Conservation (phyloP, 2,888 invertebrate genomes). For the Eupsilia transversa region DNA sequence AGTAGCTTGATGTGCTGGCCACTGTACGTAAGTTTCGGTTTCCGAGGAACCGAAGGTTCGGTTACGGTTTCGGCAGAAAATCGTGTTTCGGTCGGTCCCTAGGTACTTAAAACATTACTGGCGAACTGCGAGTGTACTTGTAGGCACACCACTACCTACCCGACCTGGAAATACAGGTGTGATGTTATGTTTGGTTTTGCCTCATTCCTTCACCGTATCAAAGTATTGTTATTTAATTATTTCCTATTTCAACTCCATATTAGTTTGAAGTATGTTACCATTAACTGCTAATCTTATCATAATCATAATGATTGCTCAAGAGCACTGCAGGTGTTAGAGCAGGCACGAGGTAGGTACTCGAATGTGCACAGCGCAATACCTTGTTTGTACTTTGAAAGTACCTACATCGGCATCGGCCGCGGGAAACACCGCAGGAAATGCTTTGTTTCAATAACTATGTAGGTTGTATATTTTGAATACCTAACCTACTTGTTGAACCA, state of each 20-base stretch:
- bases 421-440: conserved; percentile 49
- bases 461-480: too few relatives aligned
- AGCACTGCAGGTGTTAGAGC: conserved; percentile 49
- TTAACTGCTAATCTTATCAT: conserved; percentile 34
- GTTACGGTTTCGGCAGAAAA: too few relatives aligned
- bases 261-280: neutral
- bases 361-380: conserved; percentile 34
- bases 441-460: conserved; percentile 21
- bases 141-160: neutral
- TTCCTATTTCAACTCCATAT: conserved; percentile 1
- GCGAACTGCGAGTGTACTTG: neutral
- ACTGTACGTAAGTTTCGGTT: too few relatives aligned
- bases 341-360: neutral
- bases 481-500: too few relatives aligned
- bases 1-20: too few relatives aligned
- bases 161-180: neutral
- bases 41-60: too few relatives aligned
- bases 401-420: neutral
- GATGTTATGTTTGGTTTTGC: neutral
- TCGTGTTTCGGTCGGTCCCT: too few relatives aligned
- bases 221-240: conserved; percentile 1
- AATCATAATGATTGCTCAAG: conserved; percentile 45
- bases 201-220: neutral
- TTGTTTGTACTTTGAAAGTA: conserved; percentile 22
- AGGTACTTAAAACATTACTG: too few relatives aligned